A percentile compares a stretch with the other conserved stretches of the same genome.
phyloP scores from a whole-genome alignment of 2,888 invertebrate species.

The Clivina fossor region DNA sequence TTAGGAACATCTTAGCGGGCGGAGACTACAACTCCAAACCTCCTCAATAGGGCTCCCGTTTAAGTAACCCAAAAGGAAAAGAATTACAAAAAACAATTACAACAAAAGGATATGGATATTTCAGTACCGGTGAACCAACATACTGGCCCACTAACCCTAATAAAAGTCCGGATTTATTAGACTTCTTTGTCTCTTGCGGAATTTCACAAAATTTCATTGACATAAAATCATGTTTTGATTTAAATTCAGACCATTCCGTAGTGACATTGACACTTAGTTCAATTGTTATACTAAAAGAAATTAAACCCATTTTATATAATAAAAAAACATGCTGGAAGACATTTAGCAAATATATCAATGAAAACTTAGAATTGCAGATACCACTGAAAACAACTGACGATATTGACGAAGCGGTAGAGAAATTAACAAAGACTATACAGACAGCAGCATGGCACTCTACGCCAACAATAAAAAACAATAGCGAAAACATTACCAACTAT shows the following conservation, averaged over 20 bases:
- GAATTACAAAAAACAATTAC: too few species aligned
- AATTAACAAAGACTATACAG: not conserved
- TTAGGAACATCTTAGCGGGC: too few species aligned
- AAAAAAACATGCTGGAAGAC: conserved; percentile 6
- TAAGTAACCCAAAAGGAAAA: too few species aligned
- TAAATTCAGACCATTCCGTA: not conserved
- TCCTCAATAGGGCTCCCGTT: too few species aligned
- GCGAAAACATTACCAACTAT: not conserved
- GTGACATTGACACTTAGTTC: not conserved
- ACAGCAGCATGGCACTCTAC: conserved; percentile 3
- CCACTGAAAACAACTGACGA: conserved; percentile 9
- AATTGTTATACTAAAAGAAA: not conserved
- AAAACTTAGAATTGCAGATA: conserved; percentile 2
- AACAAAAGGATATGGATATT: too few species aligned
- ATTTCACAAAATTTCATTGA: not conserved
- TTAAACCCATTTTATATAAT: not conserved
- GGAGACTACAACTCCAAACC: too few species aligned
- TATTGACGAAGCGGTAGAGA: conserved; percentile 2
- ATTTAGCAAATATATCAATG: not conserved
- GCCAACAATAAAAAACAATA: not conserved
- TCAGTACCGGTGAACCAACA: too few species aligned
- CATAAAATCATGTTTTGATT: too few species aligned
- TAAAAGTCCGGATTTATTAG: too few species aligned
- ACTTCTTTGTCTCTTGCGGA: not conserved
- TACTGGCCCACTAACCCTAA: too few species aligned